A percentile compares a stretch with the other conserved stretches of the same genome.
Evolutionary conservation across 2,888 invertebrate genomes (phyloP).

Genomic region (Parnassius apollo): DNA sequence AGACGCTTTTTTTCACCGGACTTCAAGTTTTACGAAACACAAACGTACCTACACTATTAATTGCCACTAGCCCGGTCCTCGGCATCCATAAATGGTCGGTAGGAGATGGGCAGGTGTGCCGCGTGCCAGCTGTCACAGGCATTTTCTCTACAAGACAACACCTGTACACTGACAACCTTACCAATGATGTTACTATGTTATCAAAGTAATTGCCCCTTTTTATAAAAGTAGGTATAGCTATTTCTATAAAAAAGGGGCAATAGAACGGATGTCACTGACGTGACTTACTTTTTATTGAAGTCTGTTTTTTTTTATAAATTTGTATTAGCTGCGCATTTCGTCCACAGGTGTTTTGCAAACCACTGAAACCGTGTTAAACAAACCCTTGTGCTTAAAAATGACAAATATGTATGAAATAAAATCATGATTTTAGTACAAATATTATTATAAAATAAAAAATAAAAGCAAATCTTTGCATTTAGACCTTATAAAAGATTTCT

Average conservation of each 20-base stretch:
- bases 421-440: too few relatives aligned
- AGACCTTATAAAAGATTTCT: too few relatives aligned
- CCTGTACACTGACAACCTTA: constrained; percentile 30
- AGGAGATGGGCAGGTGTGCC: constrained; percentile 61
- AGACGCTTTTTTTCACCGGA: constrained; percentile 32
- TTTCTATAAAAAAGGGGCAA: background rate
- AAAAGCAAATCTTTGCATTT: too few relatives aligned
- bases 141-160: constrained; percentile 37
- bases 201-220: background rate
- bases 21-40: constrained; percentile 39
- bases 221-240: too few relatives aligned
- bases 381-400: too few relatives aligned
- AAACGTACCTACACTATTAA: constrained; percentile 26
- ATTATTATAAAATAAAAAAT: too few relatives aligned
- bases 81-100: constrained; percentile 25
- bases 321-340: too few relatives aligned
- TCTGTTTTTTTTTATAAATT: too few relatives aligned
- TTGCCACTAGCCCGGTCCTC: constrained; percentile 26
- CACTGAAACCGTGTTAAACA: too few relatives aligned
- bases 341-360: too few relatives aligned
- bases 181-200: background rate
- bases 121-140: constrained; percentile 54
- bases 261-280: background rate
- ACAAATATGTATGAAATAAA: too few relatives aligned
- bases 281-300: background rate